Percentiles rank a stretch among this genome's conserved stretches.
Evolutionary conservation across 2,113 vertebrate species (phyloP).

Genomic region (Nibea coibor): DNA sequence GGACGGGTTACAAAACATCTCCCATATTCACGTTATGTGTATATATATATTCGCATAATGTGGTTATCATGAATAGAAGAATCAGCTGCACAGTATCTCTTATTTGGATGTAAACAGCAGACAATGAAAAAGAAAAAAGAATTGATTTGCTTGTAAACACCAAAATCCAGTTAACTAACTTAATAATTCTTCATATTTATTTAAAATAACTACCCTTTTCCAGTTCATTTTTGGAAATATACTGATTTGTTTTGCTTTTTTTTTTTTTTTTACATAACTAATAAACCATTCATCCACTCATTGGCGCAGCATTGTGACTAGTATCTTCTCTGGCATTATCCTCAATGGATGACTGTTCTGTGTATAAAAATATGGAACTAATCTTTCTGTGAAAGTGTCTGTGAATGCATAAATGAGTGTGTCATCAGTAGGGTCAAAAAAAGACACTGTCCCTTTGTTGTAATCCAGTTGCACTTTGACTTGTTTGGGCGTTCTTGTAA

Average conservation of each 20-base stretch:
- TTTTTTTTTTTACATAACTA: neutral
- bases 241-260: neutral
- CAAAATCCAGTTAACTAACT: neutral
- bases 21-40: too few relatives aligned
- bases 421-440: slow-evolving; percentile 65
- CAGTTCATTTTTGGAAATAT: too few relatives aligned
- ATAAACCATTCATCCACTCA: slow-evolving; percentile 4
- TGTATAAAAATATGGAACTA: slow-evolving; percentile 83
- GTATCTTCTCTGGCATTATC: slow-evolving; percentile 74
- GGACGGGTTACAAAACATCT: neutral
- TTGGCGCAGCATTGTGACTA: slow-evolving; percentile 65
- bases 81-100: neutral
- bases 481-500: slow-evolving; percentile 59
- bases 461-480: slow-evolving; percentile 80
- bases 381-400: slow-evolving; percentile 71
- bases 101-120: neutral
- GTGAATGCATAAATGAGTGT: slow-evolving; percentile 70
- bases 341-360: slow-evolving; percentile 73
- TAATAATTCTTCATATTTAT: neutral
- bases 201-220: neutral
- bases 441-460: slow-evolving; percentile 75
- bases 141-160: neutral
- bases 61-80: neutral
- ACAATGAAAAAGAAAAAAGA: neutral
- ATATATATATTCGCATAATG: neutral